Conservation (phyloP, 1,140 invertebrate species). For the Diachasmimorpha longicaudata region DNA sequence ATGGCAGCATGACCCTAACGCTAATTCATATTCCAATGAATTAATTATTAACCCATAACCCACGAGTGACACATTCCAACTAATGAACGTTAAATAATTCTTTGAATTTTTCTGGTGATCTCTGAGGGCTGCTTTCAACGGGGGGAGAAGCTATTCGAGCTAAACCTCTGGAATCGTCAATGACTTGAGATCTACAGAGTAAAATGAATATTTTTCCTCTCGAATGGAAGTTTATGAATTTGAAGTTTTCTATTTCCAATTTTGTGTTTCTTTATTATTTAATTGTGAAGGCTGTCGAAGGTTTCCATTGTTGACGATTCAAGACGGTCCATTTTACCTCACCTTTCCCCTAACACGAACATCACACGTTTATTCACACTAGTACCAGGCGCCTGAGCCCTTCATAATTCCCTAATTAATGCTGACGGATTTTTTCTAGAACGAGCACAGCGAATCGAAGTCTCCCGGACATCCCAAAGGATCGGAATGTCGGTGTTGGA, state of each 20-base stretch:
- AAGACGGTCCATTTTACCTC: too few species aligned
- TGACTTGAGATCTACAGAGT: too few species aligned
- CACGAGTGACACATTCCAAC: neutral
- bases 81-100: neutral
- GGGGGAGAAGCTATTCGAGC: too few species aligned
- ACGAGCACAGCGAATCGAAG: constrained; percentile 67
- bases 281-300: too few species aligned
- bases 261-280: too few species aligned
- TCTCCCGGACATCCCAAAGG: constrained; percentile 71
- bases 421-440: constrained; percentile 31
- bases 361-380: neutral
- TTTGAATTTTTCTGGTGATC: neutral
- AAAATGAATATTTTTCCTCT: too few species aligned
- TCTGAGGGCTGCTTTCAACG: neutral
- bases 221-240: too few species aligned
- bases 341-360: neutral
- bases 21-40: constrained; percentile 22
- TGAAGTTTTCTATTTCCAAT: too few species aligned
- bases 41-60: neutral
- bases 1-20: constrained; percentile 42
- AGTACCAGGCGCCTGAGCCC: neutral
- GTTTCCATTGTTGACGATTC: too few species aligned
- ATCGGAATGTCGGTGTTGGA: constrained; percentile 49
- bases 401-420: neutral
- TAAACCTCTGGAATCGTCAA: too few species aligned